These are phyloP conservation scores for Mormoops blainvillei DNA, from an alignment of 2,113 vertebrate genomes.

Conservation along the genomic window DNA sequence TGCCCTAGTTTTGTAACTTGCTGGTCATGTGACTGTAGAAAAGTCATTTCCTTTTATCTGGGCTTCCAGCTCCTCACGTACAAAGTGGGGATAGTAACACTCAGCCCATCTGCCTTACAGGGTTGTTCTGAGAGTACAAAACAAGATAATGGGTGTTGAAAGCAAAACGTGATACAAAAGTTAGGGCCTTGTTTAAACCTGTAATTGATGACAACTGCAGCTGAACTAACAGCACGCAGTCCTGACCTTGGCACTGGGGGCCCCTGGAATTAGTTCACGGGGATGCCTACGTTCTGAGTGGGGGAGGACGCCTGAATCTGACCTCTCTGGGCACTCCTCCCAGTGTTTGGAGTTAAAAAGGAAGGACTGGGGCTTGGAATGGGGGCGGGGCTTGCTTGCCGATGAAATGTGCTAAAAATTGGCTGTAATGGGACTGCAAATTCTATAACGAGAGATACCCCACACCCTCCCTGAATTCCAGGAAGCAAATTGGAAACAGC, in stretches of 20 bases:
- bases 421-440: conserved; percentile 28
- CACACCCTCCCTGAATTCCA: conserved; percentile 53
- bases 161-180: neutral
- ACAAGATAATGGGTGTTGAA: neutral
- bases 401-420: neutral
- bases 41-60: neutral
- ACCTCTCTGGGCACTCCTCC: neutral
- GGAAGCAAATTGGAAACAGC: conserved; percentile 78
- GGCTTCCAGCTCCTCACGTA: neutral
- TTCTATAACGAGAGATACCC: conserved; percentile 42
- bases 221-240: neutral
- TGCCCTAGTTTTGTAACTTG: neutral
- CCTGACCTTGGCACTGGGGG: neutral
- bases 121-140: neutral
- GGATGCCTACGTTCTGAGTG: neutral
- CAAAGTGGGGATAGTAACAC: neutral
- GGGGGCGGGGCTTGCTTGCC: neutral
- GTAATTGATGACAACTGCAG: neutral
- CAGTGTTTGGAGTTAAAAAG: neutral
- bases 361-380: neutral
- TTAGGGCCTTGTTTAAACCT: neutral
- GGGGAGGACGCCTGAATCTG: neutral
- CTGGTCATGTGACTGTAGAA: neutral
- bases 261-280: neutral
- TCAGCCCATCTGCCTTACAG: neutral